phyloP scores from a whole-genome alignment of 1,140 invertebrate genomes.

The Branchinecta lindahli region DNA sequence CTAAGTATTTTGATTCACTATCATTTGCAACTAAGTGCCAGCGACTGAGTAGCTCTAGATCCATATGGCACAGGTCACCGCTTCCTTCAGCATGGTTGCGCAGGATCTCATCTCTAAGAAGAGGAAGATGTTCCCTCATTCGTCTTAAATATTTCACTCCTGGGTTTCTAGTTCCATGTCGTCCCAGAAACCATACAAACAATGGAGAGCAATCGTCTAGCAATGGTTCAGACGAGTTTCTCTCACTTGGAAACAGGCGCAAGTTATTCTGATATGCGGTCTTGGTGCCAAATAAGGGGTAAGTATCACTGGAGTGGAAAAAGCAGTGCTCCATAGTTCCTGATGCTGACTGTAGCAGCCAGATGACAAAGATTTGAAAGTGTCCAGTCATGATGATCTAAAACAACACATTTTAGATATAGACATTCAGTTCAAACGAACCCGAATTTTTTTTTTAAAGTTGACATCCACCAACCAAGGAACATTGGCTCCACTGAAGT shows the following conservation, averaged over 20 bases:
- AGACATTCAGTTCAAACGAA: too few species aligned
- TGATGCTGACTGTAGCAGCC: neutral
- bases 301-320: neutral
- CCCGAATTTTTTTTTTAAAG: too few species aligned
- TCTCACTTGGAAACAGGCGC: neutral
- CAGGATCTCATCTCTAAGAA: slow-evolving; percentile 39
- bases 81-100: slow-evolving; percentile 37
- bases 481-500: too few species aligned
- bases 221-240: neutral
- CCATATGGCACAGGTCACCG: slow-evolving; percentile 22
- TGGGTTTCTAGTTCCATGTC: slow-evolving; percentile 46
- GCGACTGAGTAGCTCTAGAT: neutral
- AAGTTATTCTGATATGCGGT: neutral
- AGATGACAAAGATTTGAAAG: too few species aligned
- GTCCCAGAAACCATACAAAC: slow-evolving; percentile 44
- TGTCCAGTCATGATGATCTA: too few species aligned
- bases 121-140: slow-evolving; percentile 33
- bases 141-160: slow-evolving; percentile 35
- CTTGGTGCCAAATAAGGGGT: neutral
- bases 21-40: neutral
- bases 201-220: slow-evolving; percentile 39
- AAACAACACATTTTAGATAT: too few species aligned
- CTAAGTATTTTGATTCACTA: neutral
- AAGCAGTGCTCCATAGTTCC: neutral
- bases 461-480: too few species aligned